Evolutionary conservation across 2,797 vertebrate species (phyloP), one percentile per base, ranked within the genome.

Genomic region (Holocentrus rufus): DNA sequence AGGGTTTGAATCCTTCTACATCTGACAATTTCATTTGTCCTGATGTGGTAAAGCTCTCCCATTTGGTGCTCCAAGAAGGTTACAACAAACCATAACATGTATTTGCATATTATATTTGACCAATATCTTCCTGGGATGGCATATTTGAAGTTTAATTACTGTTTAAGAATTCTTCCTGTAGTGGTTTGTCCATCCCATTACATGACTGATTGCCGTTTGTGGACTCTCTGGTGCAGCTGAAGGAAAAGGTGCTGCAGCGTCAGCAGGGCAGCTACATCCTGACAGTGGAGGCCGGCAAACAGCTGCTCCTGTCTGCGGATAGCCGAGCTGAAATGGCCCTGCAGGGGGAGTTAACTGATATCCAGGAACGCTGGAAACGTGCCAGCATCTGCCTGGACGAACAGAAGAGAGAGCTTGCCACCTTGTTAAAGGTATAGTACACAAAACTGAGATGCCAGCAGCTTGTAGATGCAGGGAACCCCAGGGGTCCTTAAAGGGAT

Each of bases 181-280:
- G 11, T 4, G 39, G 13, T 42, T 42, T 42, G 39, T 42, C 11
- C 39, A 42, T 14, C 39, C 39, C 39, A 42, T 13, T 14, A 15
- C 39, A 5, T 34, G n/a, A 10, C 31, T 63, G 44, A 17, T 17
- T 53, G 27, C 36, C 5, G 2, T 25, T 73, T 70, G 49, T 34
- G 5, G 31, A 34, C 31, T 34, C 31, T 34, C 17, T 77, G 60
- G 1, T 92, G 58, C 91, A 99, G 98, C 91, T 98, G 83, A 98
- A 96, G 91, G 97, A 98, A 71, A 97, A 96, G 79, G 95, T 97
- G 69, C 93, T 98, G 36, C 94, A 97, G 85, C 93, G 96, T 18
- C 98, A 99, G 55, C 98, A 99, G 85, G 97, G 98, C 62, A 97
- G 97, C 92, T 99, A 97, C 79, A 98, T 98, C 90, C 91, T 99